Percentiles rank a stretch among this genome's conserved stretches.
phyloP scores from a whole-genome alignment of 2,113 vertebrate species.

The Dromiciops gliroides region DNA sequence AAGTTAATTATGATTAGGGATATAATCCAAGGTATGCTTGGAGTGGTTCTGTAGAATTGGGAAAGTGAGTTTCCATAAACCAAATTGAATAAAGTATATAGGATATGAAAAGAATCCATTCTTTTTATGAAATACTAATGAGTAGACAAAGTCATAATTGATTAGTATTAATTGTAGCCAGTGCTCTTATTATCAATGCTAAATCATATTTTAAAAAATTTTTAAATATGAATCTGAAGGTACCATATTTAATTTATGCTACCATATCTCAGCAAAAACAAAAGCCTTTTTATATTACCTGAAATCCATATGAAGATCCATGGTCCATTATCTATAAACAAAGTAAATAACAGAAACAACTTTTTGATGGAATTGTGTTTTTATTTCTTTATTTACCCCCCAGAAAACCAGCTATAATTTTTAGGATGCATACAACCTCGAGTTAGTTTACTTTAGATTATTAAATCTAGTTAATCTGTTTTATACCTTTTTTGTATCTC shows the following conservation, averaged over 20 bases:
- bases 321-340: neutral
- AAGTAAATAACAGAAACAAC: neutral
- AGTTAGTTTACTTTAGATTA: constrained; percentile 2
- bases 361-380: neutral
- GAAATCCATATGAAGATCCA: neutral
- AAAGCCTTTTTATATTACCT: neutral
- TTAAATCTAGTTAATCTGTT: neutral
- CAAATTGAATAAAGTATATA: constrained; percentile 38
- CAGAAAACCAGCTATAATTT: neutral
- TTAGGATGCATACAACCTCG: neutral
- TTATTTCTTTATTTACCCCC: neutral
- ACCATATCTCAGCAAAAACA: neutral
- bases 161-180: neutral
- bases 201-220: neutral
- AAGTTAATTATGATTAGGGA: constrained; percentile 51
- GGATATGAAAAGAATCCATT: constrained; percentile 36
- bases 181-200: neutral
- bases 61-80: constrained; percentile 53
- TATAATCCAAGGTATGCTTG: constrained; percentile 18
- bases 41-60: constrained; percentile 15
- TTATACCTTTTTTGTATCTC: neutral
- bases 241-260: neutral
- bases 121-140: constrained; percentile 40
- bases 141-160: neutral
- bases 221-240: neutral